Conservation (phyloP, 2,797 vertebrate genomes). For the Pipistrellus pipistrellus region DNA sequence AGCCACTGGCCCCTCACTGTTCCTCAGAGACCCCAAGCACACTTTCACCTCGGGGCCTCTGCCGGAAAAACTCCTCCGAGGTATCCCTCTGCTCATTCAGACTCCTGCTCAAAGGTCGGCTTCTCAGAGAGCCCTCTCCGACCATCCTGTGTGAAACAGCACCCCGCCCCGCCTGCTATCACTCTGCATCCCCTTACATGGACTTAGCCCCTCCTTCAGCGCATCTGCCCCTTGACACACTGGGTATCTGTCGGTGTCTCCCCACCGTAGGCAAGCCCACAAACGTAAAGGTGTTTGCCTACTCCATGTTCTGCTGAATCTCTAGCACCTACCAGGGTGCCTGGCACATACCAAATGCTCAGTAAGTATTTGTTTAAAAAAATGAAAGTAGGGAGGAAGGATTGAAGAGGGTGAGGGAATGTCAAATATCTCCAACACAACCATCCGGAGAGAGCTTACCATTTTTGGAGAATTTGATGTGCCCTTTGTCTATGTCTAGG, state of each 20-base stretch:
- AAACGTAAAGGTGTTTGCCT: background rate
- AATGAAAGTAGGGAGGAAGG: background rate
- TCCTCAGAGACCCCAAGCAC: background rate
- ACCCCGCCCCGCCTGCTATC: too few species aligned
- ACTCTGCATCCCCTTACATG: background rate
- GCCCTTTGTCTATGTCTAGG: slow-evolving; percentile 93
- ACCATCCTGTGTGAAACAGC: rapidly evolving
- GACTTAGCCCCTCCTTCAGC: background rate
- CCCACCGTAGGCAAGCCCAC: background rate
- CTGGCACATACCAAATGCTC: background rate
- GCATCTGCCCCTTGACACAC: background rate
- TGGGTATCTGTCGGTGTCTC: background rate
- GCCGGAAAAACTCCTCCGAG: background rate
- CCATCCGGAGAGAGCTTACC: slow-evolving; percentile 86
- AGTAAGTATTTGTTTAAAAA: background rate
- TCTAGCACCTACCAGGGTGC: background rate
- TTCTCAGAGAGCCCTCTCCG: background rate
- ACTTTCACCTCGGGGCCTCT: background rate
- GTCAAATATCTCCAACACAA: background rate
- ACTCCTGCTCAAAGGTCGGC: background rate
- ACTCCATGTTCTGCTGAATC: background rate
- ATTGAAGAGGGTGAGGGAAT: background rate
- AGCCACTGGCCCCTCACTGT: background rate
- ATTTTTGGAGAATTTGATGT: slow-evolving; percentile 97
- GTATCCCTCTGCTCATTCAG: background rate